These are phyloP conservation scores for Eutolmus rufibarbis DNA, from an alignment of 2,888 invertebrate genomes.

Conservation along the genomic window DNA sequence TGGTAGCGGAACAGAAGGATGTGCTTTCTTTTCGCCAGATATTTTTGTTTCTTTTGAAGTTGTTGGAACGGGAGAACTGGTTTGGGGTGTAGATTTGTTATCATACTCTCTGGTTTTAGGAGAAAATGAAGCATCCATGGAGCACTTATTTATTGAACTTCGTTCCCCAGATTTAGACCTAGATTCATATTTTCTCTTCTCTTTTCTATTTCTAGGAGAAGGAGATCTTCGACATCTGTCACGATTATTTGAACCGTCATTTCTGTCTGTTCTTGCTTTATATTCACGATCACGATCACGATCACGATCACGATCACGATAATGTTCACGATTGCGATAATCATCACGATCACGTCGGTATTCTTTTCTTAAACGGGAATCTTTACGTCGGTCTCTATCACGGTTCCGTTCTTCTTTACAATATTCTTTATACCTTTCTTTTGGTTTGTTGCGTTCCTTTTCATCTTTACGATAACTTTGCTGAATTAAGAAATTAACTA, in stretches of 20 bases:
- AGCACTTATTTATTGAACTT: not conserved
- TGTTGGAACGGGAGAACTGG: not conserved
- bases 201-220: slow-evolving; percentile 36
- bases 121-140: slow-evolving; percentile 55
- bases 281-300: slow-evolving; percentile 42
- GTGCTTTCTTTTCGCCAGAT: not conserved
- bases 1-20: slow-evolving; percentile 61
- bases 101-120: slow-evolving; percentile 53
- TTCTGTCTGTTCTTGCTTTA: slow-evolving; percentile 48
- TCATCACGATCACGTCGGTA: slow-evolving; percentile 6
- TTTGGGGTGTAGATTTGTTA: slow-evolving; percentile 64
- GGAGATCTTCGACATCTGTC: slow-evolving; percentile 28
- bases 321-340: slow-evolving; percentile 14
- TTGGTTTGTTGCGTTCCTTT: slow-evolving; percentile 25
- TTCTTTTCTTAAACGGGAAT: not conserved
- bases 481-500: slow-evolving; percentile 13
- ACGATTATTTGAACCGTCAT: slow-evolving; percentile 17
- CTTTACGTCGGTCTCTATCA: not conserved
- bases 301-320: slow-evolving; percentile 43
- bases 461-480: not conserved
- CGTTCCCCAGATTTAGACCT: slow-evolving; percentile 23
- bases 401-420: slow-evolving; percentile 42
- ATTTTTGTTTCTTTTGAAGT: not conserved
- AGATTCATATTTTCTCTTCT: slow-evolving; percentile 10
- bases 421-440: not conserved